Evolutionary conservation across 2,113 vertebrate genomes (phyloP).

Genomic region (Tiliqua scincoides): DNA sequence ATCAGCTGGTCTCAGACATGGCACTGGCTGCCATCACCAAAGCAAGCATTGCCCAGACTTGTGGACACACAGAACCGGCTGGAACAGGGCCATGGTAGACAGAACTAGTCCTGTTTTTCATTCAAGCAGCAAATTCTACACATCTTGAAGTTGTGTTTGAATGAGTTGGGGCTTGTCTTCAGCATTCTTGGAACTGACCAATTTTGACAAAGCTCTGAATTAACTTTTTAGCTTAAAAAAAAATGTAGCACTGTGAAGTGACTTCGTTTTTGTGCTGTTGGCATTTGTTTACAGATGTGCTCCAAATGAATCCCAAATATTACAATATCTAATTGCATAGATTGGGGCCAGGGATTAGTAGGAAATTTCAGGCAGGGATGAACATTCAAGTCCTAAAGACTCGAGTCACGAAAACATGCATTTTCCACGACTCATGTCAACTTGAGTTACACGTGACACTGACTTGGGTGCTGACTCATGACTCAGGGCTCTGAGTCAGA

Average conservation of each 20-base stretch:
- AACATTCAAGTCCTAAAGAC: too few species aligned
- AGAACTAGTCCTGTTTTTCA: neutral
- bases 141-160: neutral
- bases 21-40: neutral
- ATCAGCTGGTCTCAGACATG: neutral
- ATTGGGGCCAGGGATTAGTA: too few species aligned
- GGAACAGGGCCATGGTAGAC: neutral
- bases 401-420: too few species aligned
- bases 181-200: neutral
- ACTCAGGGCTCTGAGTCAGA: too few species aligned
- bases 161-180: neutral
- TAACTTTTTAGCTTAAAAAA: neutral
- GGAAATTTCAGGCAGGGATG: too few species aligned
- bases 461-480: too few species aligned
- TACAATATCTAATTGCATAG: neutral
- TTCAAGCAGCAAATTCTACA: neutral
- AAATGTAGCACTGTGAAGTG: neutral
- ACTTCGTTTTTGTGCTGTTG: neutral
- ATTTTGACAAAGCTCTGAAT: neutral
- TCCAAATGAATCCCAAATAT: neutral
- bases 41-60: neutral
- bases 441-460: too few species aligned
- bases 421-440: too few species aligned
- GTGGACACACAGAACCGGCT: too few species aligned
- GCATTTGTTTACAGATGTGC: neutral